Conservation (phyloP, 2,888 invertebrate genomes). For the Troides oblongomaculatus region DNA sequence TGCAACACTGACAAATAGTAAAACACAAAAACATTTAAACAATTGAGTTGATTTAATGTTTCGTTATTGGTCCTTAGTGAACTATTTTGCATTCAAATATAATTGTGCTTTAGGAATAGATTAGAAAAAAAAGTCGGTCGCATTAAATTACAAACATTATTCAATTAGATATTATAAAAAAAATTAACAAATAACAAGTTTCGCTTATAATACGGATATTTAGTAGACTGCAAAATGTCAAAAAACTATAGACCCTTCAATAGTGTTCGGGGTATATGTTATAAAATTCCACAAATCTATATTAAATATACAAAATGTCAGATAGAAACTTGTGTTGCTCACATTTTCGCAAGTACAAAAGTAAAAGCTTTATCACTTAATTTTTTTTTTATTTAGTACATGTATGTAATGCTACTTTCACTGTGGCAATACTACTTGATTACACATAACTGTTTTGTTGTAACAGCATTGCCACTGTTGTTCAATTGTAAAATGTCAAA, state of each 20-base stretch:
- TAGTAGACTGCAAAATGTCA: neutral
- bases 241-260: conserved; percentile 32
- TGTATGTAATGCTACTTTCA: conserved; percentile 37
- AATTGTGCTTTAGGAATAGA: conserved; percentile 23
- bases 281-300: conserved; percentile 28
- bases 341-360: conserved; percentile 48
- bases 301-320: conserved; percentile 23
- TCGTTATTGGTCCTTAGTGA: conserved; percentile 27
- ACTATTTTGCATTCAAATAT: conserved; percentile 17
- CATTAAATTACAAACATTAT: conserved; percentile 8
- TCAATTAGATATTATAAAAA: conserved; percentile 25
- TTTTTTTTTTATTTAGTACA: conserved; percentile 34
- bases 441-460: neutral
- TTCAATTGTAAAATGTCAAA: conserved; percentile 44
- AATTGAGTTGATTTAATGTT: neutral
- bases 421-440: conserved; percentile 43
- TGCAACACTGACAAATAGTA: conserved; percentile 31
- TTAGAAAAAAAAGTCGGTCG: neutral
- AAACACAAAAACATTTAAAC: neutral
- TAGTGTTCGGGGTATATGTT: conserved; percentile 28
- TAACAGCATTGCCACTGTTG: conserved; percentile 46
- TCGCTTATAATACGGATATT: conserved; percentile 33
- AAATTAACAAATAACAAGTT: conserved; percentile 31
- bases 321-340: conserved; percentile 1
- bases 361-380: conserved; percentile 40